phyloP scores from a whole-genome alignment of 2,888 invertebrate species.

The Limnephilus marmoratus region DNA sequence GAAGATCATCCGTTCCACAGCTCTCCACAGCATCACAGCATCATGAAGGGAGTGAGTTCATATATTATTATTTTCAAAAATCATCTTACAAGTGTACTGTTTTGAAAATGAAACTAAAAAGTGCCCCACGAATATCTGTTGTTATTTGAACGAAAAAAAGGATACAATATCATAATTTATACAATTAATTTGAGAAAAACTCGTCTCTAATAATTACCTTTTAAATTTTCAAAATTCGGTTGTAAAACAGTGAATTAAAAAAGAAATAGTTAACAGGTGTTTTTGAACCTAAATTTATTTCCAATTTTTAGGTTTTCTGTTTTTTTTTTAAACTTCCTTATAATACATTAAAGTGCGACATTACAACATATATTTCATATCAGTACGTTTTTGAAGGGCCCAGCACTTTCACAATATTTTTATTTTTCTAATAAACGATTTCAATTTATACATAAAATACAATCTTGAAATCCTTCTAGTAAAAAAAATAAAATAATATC shows the following conservation, averaged over 20 bases:
- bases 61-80: neutral
- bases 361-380: too few relatives aligned
- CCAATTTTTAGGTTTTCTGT: neutral
- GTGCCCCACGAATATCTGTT: neutral
- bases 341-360: too few relatives aligned
- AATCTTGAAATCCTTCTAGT: too few relatives aligned
- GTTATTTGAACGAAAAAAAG: neutral
- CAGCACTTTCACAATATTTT: neutral
- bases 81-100: neutral
- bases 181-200: too few relatives aligned
- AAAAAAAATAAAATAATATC: too few relatives aligned
- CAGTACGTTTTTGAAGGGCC: too few relatives aligned
- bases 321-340: too few relatives aligned
- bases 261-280: neutral
- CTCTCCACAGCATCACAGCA: conserved; percentile 11
- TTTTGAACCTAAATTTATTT: neutral
- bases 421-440: too few relatives aligned
- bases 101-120: neutral
- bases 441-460: too few relatives aligned
- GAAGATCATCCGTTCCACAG: conserved; percentile 4
- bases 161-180: neutral
- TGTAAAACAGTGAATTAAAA: neutral
- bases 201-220: too few relatives aligned
- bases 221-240: neutral
- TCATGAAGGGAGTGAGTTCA: conserved; percentile 37